phyloP scores from a whole-genome alignment of 2,888 invertebrate species.

The Drosophila affinis region DNA sequence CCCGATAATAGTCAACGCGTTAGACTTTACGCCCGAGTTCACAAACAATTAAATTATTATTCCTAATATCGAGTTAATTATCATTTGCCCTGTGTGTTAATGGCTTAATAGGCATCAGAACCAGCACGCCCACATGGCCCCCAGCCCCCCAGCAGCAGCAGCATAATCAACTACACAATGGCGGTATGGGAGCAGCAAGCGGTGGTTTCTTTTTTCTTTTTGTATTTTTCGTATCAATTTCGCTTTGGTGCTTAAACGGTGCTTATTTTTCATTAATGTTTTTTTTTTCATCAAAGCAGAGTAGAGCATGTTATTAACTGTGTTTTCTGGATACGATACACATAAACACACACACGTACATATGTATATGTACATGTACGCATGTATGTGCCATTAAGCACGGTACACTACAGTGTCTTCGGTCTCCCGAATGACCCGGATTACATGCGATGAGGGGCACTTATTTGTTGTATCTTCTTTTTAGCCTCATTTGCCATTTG shows the following conservation, averaged over 20 bases:
- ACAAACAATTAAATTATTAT: conserved; percentile 37
- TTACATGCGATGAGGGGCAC: conserved; percentile 14
- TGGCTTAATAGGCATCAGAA: conserved; percentile 28
- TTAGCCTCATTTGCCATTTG: not conserved
- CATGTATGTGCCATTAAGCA: no score
- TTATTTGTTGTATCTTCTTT: conserved; percentile 9
- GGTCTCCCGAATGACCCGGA: conserved; percentile 31
- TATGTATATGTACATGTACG: no score
- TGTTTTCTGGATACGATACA: not conserved
- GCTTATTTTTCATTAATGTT: conserved; percentile 36
- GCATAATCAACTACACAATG: conserved; percentile 10
- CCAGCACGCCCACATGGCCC: conserved; percentile 16
- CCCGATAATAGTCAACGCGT: not conserved
- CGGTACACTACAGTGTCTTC: not conserved
- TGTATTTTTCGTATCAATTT: conserved; percentile 12
- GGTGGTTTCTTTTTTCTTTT: not conserved
- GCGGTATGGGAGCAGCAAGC: conserved; percentile 23
- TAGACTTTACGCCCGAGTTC: conserved; percentile 31
- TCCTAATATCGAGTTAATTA: conserved; percentile 28
- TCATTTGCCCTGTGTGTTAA: conserved; percentile 33
- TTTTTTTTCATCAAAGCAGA: not conserved
- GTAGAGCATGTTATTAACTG: conserved; percentile 23
- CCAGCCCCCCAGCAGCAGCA: conserved; percentile 19
- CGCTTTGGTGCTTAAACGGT: conserved; percentile 62
- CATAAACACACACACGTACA: no score